Evolutionary conservation across 1,140 invertebrate species (phyloP), one percentile per base, ranked within the genome.

Genomic region (Drosophila lacertosa): DNA sequence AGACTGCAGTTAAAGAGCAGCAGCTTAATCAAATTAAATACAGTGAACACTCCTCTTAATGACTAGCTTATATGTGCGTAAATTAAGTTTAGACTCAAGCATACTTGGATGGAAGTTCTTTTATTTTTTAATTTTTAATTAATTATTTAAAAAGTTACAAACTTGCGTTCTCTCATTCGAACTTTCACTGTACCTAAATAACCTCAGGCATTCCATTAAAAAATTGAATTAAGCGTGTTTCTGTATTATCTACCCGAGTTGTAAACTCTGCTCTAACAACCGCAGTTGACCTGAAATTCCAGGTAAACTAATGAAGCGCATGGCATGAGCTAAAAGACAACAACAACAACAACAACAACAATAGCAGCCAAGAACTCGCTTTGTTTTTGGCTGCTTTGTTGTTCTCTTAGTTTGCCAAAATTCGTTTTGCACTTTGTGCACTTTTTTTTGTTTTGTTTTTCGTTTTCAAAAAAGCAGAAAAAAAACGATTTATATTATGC

Each of bases 271-370:
- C 33, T 45, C 74, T 62, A 54, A 74, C 70, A 51, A 39, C 24
- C 39, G 47, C 51, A 57, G 58, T 69, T 83, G 70, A 78, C 79
- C 79, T 83, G 66, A 72, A 83, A 83, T 83, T 75, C 79, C 68
- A 60, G 68, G 42, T 67, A 74, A 80, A 74, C 81, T 80, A 86
- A 81, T 84, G 68, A 86, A 84, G 57, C 64, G 58, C 69, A 44
- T 57, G 51, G 66, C 71, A 63, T 65, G 69, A 57, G 57, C 59
- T 45, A 42, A 39, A 50, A 60, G 50, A 47, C 32, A 60, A 55
- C 47, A 66, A 60, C 7, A 29, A 53, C 1, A 48, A 35, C 45
- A 71, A 48, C 60, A 33, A 15, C n/a, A 24, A 26, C 13, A 24
- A 39, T 18, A 48, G 29, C 11, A 35, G 26, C 32, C n/a, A 58